These are phyloP conservation scores for Sinocyclocheilus anophthalmus DNA, from an alignment of 2,113 vertebrate species.

Conservation along the genomic window DNA sequence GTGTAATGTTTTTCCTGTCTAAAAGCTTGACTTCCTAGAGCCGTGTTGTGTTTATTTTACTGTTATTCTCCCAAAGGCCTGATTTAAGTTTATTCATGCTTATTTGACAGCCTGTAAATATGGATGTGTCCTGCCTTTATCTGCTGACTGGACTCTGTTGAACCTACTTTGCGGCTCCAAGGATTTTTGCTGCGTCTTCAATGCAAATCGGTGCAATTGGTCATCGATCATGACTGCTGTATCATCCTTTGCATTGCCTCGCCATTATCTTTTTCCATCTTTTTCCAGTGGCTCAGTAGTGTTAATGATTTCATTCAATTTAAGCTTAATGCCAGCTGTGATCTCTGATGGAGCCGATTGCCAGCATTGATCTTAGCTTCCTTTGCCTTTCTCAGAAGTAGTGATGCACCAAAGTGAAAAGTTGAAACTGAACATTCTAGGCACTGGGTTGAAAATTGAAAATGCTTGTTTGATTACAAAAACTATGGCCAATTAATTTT, in stretches of 20 bases:
- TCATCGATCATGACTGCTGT: background rate
- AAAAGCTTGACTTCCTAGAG: background rate
- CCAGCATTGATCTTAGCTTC: background rate
- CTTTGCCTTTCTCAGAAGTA: background rate
- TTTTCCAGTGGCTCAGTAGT: slow-evolving; percentile 7
- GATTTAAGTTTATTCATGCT: background rate
- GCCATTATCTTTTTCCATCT: background rate
- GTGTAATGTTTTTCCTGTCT: background rate
- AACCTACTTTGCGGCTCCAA: background rate
- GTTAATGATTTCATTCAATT: slow-evolving; percentile 14
- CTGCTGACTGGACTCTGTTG: slow-evolving; percentile 1
- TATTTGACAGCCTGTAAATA: slow-evolving; percentile 26
- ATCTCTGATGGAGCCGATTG: slow-evolving; percentile 9
- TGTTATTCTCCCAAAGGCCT: background rate
- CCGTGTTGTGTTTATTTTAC: too few relatives aligned
- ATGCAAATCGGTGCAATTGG: background rate
- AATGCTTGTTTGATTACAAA: background rate
- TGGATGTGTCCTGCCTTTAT: slow-evolving; percentile 12
- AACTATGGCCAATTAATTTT: background rate
- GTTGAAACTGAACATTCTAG: background rate
- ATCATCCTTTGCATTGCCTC: slow-evolving; percentile 10
- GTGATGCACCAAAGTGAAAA: background rate
- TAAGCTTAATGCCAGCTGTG: slow-evolving; percentile 11
- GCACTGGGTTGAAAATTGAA: background rate
- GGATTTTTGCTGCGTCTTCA: background rate